Conservation (phyloP, 2,888 invertebrate species). For the Cryptus armator region DNA sequence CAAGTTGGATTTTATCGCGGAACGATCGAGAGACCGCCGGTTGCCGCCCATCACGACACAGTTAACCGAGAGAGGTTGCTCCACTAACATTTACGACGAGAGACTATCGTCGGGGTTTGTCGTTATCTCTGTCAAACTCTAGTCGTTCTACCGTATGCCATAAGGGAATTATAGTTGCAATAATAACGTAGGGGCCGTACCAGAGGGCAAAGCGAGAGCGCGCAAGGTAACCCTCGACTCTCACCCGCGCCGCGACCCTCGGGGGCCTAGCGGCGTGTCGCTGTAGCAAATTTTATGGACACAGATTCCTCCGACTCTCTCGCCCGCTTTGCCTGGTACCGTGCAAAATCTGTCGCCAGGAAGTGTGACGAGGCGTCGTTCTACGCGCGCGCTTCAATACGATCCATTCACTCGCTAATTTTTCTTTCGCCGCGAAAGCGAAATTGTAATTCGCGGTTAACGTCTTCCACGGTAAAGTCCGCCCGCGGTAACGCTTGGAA, state of each 20-base stretch:
- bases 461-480: constrained; percentile 35
- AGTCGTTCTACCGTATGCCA: constrained; percentile 22
- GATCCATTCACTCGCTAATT: constrained; percentile 53
- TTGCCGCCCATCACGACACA: constrained; percentile 74
- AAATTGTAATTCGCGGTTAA: constrained; percentile 41
- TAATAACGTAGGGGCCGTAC: constrained; percentile 17
- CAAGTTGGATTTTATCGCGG: constrained; percentile 67
- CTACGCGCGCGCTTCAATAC: constrained; percentile 7
- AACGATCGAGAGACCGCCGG: constrained; percentile 66
- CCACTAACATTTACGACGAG: constrained; percentile 73
- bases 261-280: constrained; percentile 15
- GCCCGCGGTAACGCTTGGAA: not conserved
- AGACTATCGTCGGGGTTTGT: constrained; percentile 50
- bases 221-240: constrained; percentile 31
- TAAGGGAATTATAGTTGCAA: constrained; percentile 10
- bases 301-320: constrained; percentile 28
- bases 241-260: constrained; percentile 28
- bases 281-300: constrained; percentile 28
- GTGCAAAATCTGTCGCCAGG: constrained; percentile 60
- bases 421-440: constrained; percentile 28
- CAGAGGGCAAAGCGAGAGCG: constrained; percentile 10
- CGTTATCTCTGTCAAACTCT: constrained; percentile 41
- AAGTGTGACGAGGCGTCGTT: constrained; percentile 55
- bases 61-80: constrained; percentile 70
- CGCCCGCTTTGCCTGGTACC: constrained; percentile 57